Evolutionary conservation across 1,140 invertebrate species (phyloP).

Genomic region (Brachionus asplanchnoidis): DNA sequence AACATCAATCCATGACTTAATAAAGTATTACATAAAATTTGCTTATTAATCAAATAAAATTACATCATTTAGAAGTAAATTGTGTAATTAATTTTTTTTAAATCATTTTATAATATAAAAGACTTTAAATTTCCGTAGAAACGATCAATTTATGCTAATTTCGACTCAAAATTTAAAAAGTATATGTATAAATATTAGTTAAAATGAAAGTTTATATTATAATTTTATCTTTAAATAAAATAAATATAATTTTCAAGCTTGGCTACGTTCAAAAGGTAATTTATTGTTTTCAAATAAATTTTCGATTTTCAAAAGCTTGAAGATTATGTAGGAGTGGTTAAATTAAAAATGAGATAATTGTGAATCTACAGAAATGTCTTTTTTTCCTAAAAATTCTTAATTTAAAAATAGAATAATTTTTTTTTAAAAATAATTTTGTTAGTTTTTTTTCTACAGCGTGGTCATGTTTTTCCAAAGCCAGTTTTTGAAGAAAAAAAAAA

Average conservation of each 20-base stretch:
- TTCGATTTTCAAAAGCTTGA: neutral
- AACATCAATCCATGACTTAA: no score
- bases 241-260: neutral
- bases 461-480: neutral
- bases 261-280: neutral
- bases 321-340: no score
- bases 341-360: no score
- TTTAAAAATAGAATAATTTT: neutral
- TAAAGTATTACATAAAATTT: no score
- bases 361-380: no score
- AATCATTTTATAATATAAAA: neutral
- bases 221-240: neutral
- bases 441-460: neutral
- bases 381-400: neutral
- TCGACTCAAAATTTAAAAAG: neutral
- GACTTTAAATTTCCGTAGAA: neutral
- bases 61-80: neutral
- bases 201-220: neutral
- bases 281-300: neutral
- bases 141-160: constrained; percentile 1
- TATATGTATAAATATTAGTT: neutral
- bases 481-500: neutral
- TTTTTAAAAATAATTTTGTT: neutral
- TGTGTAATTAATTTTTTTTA: neutral
- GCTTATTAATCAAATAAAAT: neutral